phyloP scores from a whole-genome alignment of 2,888 invertebrate species.

The Cosmorhoe ocellata region DNA sequence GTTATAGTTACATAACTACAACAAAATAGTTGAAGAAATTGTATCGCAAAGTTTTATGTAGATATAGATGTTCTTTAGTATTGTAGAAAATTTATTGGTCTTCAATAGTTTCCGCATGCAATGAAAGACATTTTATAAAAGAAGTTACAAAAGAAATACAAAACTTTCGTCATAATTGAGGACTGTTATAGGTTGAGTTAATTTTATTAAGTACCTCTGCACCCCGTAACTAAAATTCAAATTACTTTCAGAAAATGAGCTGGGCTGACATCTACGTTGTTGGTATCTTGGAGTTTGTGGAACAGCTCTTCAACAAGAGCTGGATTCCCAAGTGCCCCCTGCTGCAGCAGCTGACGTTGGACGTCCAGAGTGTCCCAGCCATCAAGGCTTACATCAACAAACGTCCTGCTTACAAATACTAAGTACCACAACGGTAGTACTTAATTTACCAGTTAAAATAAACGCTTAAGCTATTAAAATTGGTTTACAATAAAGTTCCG shows the following conservation, averaged over 20 bases:
- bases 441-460: not conserved
- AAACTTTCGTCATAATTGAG: too few species aligned
- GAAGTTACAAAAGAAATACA: too few species aligned
- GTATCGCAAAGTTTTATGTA: too few species aligned
- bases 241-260: conserved; percentile 32
- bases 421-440: not conserved
- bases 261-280: conserved; percentile 50
- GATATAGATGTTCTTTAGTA: too few species aligned
- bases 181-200: too few species aligned
- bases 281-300: conserved; percentile 43
- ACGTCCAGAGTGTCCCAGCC: conserved; percentile 43
- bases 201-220: too few species aligned
- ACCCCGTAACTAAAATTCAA: not conserved
- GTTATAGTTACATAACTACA: too few species aligned
- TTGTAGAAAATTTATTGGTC: too few species aligned
- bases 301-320: conserved; percentile 41
- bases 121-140: too few species aligned
- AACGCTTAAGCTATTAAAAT: not conserved
- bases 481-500: too few species aligned
- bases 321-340: conserved; percentile 41
- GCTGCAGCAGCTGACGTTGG: conserved; percentile 36
- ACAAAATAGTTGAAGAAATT: too few species aligned
- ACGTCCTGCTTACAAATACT: conserved; percentile 42
- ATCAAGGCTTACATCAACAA: conserved; percentile 47
- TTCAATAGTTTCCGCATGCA: too few species aligned